Base-by-base conservation (phyloP, 2,888 invertebrate genomes). In the Didymodactylos carnosus region DNA sequence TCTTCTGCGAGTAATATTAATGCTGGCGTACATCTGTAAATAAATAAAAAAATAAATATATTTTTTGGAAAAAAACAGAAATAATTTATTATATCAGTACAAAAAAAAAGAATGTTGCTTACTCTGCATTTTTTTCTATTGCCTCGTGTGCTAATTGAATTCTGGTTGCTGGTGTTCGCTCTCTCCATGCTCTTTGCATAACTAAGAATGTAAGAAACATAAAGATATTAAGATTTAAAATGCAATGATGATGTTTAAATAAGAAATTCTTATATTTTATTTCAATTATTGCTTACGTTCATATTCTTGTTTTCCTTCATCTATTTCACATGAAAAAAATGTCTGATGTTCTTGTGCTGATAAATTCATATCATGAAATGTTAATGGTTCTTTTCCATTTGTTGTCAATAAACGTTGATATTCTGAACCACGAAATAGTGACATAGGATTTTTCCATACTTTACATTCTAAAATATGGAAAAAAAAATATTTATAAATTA, bases 301-400 rank as follows among this genome's bases (percentile, higher is more conserved):
- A 83, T 91, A 92, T 81, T 93, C 92, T 7, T 89, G 88, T 83
- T 90, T 91, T 43, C 90, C 90, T 3, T 87, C 87, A 83, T 94
- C 92, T 70, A 88, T 89, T 82, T 93, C 92, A 83, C 92, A 92
- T 0, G 91, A 92, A 81, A 94, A 93, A 84, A 92, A 92, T 7
- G 91, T 92, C 83, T 95, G 95, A 84, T 98, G 97, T 85, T 97
- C 97, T 85, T 97, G 95, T 25, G 97, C 95, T 0, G 94, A 94
- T 69, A 97, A 86, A 84, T 97, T 98, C 95, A 97, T 95, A 81
- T 98, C 97, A 83, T 97, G 94, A 84, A 93, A 97, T 0, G 97
- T 97, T 69, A 97, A 86, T 0, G 97, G 94, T 78, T 97, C 94
- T 80, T 92, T 91, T 78, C 90, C 90, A 2, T 91, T 91, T 0